Percentiles rank a stretch among this genome's conserved stretches.
These are phyloP conservation scores for Hippoglossus hippoglossus DNA, from an alignment of 2,797 vertebrate species.

Conservation along the genomic window DNA sequence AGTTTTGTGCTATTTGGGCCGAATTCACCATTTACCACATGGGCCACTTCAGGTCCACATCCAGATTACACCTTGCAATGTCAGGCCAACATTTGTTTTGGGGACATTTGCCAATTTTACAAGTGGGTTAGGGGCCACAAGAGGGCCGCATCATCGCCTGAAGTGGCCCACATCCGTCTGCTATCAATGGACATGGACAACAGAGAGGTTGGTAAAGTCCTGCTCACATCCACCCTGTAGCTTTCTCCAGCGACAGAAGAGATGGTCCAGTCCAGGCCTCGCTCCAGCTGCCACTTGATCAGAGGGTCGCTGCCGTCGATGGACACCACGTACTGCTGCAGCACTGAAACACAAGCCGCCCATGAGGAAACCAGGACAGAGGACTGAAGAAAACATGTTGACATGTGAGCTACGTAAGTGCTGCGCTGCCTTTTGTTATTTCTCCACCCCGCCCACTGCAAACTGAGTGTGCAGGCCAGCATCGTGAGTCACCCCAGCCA, in stretches of 20 bases:
- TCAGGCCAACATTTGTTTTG: too few relatives aligned
- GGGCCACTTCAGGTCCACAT: too few relatives aligned
- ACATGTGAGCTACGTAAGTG: background rate
- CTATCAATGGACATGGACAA: too few relatives aligned
- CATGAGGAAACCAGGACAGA: background rate
- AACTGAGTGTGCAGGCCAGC: background rate
- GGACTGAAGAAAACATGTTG: background rate
- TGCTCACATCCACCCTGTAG: constrained; percentile 78
- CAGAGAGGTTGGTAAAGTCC: background rate
- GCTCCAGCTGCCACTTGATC: constrained; percentile 78
- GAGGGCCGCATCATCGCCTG: too few relatives aligned
- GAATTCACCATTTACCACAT: too few relatives aligned
- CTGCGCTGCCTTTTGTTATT: background rate
- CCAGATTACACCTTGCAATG: too few relatives aligned
- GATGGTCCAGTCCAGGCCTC: constrained; percentile 77
- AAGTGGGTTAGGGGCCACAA: too few relatives aligned
- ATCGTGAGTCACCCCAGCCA: constrained; percentile 44
- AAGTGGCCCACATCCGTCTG: too few relatives aligned
- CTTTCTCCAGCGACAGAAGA: constrained; percentile 81
- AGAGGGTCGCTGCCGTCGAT: constrained; percentile 70
- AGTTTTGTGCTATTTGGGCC: too few relatives aligned
- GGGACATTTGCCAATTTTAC: too few relatives aligned
- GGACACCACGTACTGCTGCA: constrained; percentile 68
- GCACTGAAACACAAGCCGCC: constrained; percentile 41
- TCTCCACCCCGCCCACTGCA: constrained; percentile 45